These are phyloP conservation scores for Euglossa dilemma DNA, from an alignment of 1,140 invertebrate genomes.

Conservation along the genomic window DNA sequence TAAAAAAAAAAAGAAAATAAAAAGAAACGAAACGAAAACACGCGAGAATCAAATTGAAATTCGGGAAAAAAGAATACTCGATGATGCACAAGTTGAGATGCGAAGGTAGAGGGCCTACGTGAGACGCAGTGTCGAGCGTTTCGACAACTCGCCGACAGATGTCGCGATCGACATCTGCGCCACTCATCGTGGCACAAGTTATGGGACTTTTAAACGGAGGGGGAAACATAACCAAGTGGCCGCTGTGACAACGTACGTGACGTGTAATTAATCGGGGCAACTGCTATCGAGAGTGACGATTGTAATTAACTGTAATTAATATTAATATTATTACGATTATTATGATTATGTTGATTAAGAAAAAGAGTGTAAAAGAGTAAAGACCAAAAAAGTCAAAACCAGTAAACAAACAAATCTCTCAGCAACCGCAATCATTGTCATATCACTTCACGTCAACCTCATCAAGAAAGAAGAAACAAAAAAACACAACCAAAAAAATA, in stretches of 20 bases:
- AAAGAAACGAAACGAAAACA: conserved; percentile 34
- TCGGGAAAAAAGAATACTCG: not conserved
- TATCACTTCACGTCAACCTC: conserved; percentile 77
- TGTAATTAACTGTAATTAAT: conserved; percentile 45
- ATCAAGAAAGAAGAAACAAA: conserved; percentile 79
- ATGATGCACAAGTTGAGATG: not conserved
- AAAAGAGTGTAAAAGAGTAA: conserved; percentile 76
- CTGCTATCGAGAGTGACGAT: conserved; percentile 15
- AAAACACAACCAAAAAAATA: conserved; percentile 79
- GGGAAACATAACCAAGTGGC: not conserved
- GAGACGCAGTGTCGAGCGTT: not conserved
- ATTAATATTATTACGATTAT: conserved; percentile 62
- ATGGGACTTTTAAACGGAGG: not conserved
- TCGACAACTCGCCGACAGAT: not conserved
- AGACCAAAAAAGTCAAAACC: conserved; percentile 76
- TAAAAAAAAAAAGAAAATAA: conserved; percentile 39
- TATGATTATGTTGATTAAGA: conserved; percentile 77
- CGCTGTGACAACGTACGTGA: not conserved
- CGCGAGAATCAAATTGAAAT: conserved; percentile 18
- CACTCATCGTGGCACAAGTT: not conserved
- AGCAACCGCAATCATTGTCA: conserved; percentile 80
- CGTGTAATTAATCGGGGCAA: conserved; percentile 36
- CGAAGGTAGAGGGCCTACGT: not conserved
- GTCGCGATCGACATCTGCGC: not conserved
- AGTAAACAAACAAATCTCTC: conserved; percentile 81